These are phyloP conservation scores for Drosophila neonasuta DNA, from an alignment of 2,888 invertebrate species.

Conservation along the genomic window DNA sequence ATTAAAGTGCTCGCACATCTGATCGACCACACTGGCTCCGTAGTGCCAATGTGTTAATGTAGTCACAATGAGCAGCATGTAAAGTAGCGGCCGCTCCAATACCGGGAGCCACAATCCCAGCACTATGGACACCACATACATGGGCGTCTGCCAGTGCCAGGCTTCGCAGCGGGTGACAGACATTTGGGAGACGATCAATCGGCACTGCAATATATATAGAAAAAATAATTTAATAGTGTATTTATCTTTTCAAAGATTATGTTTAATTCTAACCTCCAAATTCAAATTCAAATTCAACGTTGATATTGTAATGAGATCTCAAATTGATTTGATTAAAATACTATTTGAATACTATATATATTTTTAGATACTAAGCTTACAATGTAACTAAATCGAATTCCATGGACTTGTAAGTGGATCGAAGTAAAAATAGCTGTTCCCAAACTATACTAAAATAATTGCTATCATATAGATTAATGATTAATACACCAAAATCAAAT, in stretches of 20 bases:
- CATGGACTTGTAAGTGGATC: too few relatives aligned
- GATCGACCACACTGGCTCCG: constrained; percentile 95
- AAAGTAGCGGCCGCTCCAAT: constrained; percentile 88
- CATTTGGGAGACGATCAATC: constrained; percentile 99
- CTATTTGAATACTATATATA: too few relatives aligned
- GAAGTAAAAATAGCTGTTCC: too few relatives aligned
- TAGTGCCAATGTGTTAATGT: constrained; percentile 94
- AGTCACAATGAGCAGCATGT: constrained; percentile 87
- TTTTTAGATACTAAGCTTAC: too few relatives aligned
- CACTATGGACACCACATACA: constrained; percentile 74
- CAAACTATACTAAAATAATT: too few relatives aligned
- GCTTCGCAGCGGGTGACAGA: constrained; percentile 94
- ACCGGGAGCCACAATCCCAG: constrained; percentile 78
- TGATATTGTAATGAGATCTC: too few relatives aligned
- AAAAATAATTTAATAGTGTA: constrained; percentile 69
- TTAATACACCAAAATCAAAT: too few relatives aligned
- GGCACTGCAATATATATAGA: constrained; percentile 87
- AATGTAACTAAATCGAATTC: too few relatives aligned
- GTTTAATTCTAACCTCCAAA: neutral
- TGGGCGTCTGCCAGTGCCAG: constrained; percentile 83
- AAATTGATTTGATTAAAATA: too few relatives aligned
- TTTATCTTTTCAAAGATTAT: neutral
- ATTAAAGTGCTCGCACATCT: constrained; percentile 97
- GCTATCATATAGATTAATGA: too few relatives aligned
- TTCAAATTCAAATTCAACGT: neutral